Base-by-base conservation (phyloP, 2,797 vertebrate species). In the Lagorchestes hirsutus region DNA sequence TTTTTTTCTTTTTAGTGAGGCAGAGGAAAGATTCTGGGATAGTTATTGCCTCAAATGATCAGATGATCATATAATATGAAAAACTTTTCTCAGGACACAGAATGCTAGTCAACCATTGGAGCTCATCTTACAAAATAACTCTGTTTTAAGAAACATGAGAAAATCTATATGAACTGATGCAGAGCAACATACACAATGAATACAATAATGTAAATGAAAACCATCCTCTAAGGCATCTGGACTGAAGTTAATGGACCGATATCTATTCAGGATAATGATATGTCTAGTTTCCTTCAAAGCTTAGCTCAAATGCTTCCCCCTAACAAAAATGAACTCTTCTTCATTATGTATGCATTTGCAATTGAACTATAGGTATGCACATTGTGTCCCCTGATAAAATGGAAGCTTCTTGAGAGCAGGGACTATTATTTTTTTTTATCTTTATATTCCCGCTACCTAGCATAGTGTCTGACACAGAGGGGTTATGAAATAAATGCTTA, bases 1-100 rank as follows among this genome's bases (percentile, higher is more conserved):
- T 67, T 50, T 50, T 90, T 62, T 34, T 34, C 12, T 62, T 14
- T 62, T 62, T 62, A 67, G 14, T 34, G 14, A 1, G 29, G 3
- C 13, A 34, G 12, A n/a, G 24, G 31, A 56, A 55, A 93, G 12
- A 91, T 90, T 3, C 34, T 40, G 90, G 40, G 29, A 67, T 94
- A 24, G 90, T 67, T 95, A 95, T 87, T 90, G 94, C 67, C 93
- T 93, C 55, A 34, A 92, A 92, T 92, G 46, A 52, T 96, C 67
- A 24, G 22, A 1, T 11, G 1, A 6, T 52, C 28, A 56, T 67
- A 6, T 13, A 74, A 82, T 50, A 96, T 27, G 27, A 94, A 92
- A 56, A 29, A 31, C 40, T 54, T 92, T 97, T 94, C 93, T 92
- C 94, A 58, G 91, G 91, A 95, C 93, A 34, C 54, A 40, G 56